Conservation (phyloP, 2,797 vertebrate genomes). For the Caiman crocodilus region DNA sequence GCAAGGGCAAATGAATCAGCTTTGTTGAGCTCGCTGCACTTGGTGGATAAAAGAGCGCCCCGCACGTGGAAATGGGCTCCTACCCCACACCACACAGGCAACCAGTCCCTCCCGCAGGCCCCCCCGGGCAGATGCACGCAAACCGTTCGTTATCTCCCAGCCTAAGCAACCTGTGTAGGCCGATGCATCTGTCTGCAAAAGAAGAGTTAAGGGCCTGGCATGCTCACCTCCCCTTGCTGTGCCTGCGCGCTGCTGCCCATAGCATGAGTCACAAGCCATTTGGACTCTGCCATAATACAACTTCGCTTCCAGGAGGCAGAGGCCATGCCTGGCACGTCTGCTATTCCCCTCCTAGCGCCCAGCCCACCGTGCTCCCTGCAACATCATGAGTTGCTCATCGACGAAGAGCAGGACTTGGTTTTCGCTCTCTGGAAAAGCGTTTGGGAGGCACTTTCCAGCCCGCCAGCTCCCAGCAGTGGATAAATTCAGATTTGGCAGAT, state of each 20-base stretch:
- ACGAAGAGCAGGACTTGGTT: background rate
- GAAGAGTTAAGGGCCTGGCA: background rate
- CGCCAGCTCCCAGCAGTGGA: slow-evolving; percentile 40
- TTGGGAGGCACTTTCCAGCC: slow-evolving; percentile 32
- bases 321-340: background rate
- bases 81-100: background rate
- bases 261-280: background rate
- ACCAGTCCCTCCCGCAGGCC: too few relatives aligned
- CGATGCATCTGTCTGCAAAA: background rate
- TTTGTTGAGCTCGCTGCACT: background rate
- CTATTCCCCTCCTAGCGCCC: background rate
- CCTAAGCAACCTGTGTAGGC: background rate
- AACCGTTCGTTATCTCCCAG: background rate
- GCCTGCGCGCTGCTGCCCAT: background rate
- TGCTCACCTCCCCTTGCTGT: background rate
- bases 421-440: slow-evolving; percentile 8
- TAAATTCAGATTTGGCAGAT: slow-evolving; percentile 9
- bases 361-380: background rate
- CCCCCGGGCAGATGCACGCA: background rate
- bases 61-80: too few relatives aligned
- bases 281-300: background rate
- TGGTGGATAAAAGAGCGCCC: too few relatives aligned
- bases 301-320: background rate
- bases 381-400: background rate
- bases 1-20: background rate